phyloP scores from a whole-genome alignment of 2,113 vertebrate species.

The Cyprinodon variegatus region DNA sequence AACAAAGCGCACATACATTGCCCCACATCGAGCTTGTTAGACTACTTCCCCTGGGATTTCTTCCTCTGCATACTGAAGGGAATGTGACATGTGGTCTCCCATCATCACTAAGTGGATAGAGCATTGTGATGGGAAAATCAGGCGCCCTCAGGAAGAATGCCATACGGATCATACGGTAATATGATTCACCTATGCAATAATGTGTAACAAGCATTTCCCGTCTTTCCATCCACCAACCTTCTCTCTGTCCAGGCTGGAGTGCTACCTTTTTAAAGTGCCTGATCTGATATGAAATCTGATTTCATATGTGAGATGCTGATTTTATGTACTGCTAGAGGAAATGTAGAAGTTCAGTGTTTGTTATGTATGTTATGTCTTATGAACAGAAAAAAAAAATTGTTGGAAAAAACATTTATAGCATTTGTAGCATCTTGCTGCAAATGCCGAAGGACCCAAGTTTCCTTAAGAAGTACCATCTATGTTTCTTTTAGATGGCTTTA shows the following conservation, averaged over 20 bases:
- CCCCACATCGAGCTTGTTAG: conserved; percentile 1
- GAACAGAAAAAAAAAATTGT: not conserved
- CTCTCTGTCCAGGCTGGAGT: conserved; percentile 12
- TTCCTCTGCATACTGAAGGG: conserved; percentile 5
- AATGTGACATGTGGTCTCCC: conserved; percentile 38
- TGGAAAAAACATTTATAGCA: not conserved
- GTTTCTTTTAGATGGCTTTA: too few relatives aligned
- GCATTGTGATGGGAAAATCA: conserved; percentile 44
- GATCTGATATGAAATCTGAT: conserved; percentile 35
- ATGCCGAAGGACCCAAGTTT: too few relatives aligned
- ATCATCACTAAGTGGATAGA: conserved; percentile 54
- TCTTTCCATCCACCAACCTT: conserved; percentile 32
- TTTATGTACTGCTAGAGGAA: not conserved
- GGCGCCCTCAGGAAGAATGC: conserved; percentile 35
- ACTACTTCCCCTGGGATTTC: conserved; percentile 15
- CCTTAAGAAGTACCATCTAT: too few relatives aligned
- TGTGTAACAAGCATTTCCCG: conserved; percentile 57
- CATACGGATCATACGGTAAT: conserved; percentile 32
- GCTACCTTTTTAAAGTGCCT: conserved; percentile 30
- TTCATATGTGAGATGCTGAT: conserved; percentile 26
- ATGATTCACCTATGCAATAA: conserved; percentile 41
- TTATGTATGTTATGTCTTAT: too few relatives aligned
- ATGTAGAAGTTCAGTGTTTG: not conserved
- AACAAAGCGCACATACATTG: conserved; percentile 1
- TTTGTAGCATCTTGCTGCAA: too few relatives aligned